Conservation (phyloP, 2,113 vertebrate species). For the Myocastor coypus region DNA sequence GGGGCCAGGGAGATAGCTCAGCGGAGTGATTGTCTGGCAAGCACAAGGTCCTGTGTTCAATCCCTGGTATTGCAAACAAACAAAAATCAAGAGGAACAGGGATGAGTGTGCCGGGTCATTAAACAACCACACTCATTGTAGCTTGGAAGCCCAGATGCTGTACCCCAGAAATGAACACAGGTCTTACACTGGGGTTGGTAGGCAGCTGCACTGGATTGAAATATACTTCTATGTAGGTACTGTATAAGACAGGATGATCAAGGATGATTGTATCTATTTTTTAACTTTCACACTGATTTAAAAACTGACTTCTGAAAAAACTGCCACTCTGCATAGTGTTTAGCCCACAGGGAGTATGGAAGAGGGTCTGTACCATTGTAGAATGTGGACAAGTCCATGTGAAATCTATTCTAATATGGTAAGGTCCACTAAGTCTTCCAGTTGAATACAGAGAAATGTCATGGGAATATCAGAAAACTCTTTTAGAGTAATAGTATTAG, state of each 20-base stretch:
- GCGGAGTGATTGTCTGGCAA: too few species aligned
- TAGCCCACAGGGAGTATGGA: neutral
- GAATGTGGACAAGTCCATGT: neutral
- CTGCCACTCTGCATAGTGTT: neutral
- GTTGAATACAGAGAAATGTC: neutral
- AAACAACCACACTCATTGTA: neutral
- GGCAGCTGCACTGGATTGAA: neutral
- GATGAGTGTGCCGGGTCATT: neutral
- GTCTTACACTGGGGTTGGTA: neutral
- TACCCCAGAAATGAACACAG: too few species aligned
- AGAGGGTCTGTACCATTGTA: neutral
- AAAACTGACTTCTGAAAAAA: neutral
- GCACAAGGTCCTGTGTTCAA: too few species aligned
- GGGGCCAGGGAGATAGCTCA: neutral
- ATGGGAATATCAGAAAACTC: neutral
- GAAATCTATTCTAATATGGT: neutral
- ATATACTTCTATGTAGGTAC: neutral
- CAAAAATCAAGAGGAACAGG: neutral
- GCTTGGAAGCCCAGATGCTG: neutral
- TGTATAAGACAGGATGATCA: neutral
- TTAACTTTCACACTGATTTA: neutral
- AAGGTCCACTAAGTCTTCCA: slow-evolving; percentile 8
- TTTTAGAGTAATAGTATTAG: too few species aligned
- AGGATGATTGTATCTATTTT: neutral
- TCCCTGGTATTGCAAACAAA: too few species aligned